These are phyloP conservation scores for Atethmia centrago DNA, from an alignment of 2,888 invertebrate genomes.

Conservation along the genomic window DNA sequence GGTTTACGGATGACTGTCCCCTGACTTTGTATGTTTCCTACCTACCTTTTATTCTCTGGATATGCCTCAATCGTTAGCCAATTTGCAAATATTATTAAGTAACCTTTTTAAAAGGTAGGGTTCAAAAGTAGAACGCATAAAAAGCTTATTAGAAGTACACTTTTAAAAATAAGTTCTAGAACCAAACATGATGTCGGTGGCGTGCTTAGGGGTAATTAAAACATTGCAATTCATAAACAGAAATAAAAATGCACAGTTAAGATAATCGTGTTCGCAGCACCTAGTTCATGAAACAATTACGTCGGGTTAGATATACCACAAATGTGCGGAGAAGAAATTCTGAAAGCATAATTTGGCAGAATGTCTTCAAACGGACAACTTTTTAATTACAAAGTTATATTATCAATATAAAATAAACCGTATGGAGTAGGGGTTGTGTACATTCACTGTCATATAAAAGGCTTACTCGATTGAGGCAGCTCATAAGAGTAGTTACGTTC, in stretches of 20 bases:
- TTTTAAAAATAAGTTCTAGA: background rate
- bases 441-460: conserved; percentile 88
- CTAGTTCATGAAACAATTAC: conserved; percentile 31
- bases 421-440: conserved; percentile 82
- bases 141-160: background rate
- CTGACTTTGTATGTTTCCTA: background rate
- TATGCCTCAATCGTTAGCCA: background rate
- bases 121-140: background rate
- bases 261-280: conserved; percentile 10
- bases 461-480: conserved; percentile 70
- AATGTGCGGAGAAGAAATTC: conserved; percentile 32
- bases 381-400: conserved; percentile 70
- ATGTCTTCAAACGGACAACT: conserved; percentile 38
- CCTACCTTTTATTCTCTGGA: background rate
- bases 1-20: conserved; percentile 10
- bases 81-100: background rate
- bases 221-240: background rate
- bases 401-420: conserved; percentile 71
- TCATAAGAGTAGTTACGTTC: conserved; percentile 78
- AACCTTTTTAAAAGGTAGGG: background rate
- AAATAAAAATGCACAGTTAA: conserved; percentile 18
- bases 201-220: conserved; percentile 27
- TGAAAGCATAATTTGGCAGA: conserved; percentile 29
- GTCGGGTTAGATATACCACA: background rate
- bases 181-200: background rate